Evolutionary conservation across 2,113 vertebrate genomes (phyloP), one percentile per base, ranked within the genome.

Genomic region (Hemiprocne comata): DNA sequence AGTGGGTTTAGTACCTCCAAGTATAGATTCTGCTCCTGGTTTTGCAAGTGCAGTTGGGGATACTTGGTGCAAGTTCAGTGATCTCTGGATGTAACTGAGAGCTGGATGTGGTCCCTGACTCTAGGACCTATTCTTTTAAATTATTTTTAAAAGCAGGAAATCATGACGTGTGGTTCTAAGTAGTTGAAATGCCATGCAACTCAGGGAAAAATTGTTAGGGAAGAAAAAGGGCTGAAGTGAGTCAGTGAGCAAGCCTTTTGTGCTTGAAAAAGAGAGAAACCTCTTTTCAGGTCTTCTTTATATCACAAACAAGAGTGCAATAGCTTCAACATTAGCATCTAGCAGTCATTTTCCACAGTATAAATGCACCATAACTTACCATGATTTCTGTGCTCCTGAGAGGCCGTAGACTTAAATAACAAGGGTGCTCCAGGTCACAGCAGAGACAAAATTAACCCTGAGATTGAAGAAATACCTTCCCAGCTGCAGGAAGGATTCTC

Each of bases 391-490:
- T 71, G 72, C 75, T 77, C 57, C 54, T 86, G 76, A 54, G 83
- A 92, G 61, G 48, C 69, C 58, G 31, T 11, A 50, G 53, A 75
- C 83, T 90, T 92, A 86, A 94, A 93, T 90, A 93, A 95, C 58
- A 89, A 92, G 90, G 90, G 79, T 96, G 88, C 85, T 96, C n/a
- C 76, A 75, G 92, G 90, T 95, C 85, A 92, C 66, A 92, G 55
- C 53, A 1, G 1, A 95, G 88, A 81, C 3, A 4, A 38, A 94
- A 93, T 95, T 95, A 96, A 94, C 73, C 80, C 83, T 50, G 80
- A 90, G 90, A 84, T 5, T 84, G 88, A 95, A 94, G 88, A 87
- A 96, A 97, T 89, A 71, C 65, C 57, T 90, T 72, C 57, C 65
- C 50, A 95, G 57, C 50, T 92, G 57, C 57, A 89, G 50, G 61